Conservation (phyloP, 1,140 invertebrate genomes). For the Drosophila bocki region DNA sequence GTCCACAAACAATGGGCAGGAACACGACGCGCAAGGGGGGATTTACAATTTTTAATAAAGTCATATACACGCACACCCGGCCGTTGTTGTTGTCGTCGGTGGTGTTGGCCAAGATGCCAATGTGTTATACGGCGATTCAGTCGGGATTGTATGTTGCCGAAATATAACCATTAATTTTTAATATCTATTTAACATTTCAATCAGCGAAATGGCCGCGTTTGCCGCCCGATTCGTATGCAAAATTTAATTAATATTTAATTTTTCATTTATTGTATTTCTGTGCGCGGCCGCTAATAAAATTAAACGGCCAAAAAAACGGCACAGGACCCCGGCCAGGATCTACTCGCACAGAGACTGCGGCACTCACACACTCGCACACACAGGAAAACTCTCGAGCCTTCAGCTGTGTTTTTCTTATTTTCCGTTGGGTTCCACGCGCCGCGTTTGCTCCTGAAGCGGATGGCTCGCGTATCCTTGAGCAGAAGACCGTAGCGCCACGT, state of each 20-base stretch:
- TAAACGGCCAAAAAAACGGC: conserved; percentile 55
- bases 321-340: conserved; percentile 23
- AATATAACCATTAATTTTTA: conserved; percentile 67
- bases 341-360: conserved; percentile 16
- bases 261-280: conserved; percentile 78
- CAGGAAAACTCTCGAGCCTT: conserved; percentile 35
- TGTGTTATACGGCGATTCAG: conserved; percentile 12
- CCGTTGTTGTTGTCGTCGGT: conserved; percentile 4
- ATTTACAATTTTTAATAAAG: conserved; percentile 79
- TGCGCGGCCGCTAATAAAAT: conserved; percentile 66
- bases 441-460: conserved; percentile 30
- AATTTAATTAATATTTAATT: conserved; percentile 79
- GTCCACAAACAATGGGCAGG: conserved; percentile 71
- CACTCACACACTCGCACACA: conserved; percentile 32
- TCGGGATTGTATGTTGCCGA: conserved; percentile 3
- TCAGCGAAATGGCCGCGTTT: conserved; percentile 42
- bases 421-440: conserved; percentile 35
- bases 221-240: conserved; percentile 47
- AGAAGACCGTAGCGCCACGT: conserved; percentile 82
- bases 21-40: conserved; percentile 52
- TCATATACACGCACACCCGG: conserved; percentile 72
- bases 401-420: conserved; percentile 39
- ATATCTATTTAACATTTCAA: conserved; percentile 79
- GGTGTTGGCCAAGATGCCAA: conserved; percentile 25
- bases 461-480: conserved; percentile 76